phyloP scores from a whole-genome alignment of 37 sponge, comb jelly and placozoan genomes.

The Crambe crambe region DNA sequence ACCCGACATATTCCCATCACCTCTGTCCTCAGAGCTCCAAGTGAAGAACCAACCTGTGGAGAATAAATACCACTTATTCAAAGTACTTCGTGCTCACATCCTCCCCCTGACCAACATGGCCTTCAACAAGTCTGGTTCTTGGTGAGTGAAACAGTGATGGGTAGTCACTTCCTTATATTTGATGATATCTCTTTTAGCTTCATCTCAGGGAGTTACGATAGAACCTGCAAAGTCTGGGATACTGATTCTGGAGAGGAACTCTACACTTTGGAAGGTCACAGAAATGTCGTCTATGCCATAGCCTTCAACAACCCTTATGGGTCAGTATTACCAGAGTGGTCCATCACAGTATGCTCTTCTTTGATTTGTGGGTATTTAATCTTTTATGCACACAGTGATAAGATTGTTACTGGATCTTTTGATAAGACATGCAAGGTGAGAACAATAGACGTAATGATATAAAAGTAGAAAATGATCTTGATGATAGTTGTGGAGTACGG shows the following conservation, averaged over 20 bases:
- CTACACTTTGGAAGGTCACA: conserved; percentile 94
- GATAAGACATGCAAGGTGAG: conserved; percentile 91
- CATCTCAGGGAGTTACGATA: conserved; percentile 96
- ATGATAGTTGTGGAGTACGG: conserved; percentile 85
- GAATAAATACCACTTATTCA: conserved; percentile 76
- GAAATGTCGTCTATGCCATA: conserved; percentile 96
- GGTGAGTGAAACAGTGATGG: conserved; percentile 36
- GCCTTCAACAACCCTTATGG: conserved; percentile 99
- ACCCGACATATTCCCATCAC: not conserved
- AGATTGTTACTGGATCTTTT: conserved; percentile 98
- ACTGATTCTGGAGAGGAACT: conserved; percentile 86
- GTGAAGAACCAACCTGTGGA: conserved; percentile 46
- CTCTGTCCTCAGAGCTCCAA: conserved; percentile 64
- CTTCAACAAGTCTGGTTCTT: conserved; percentile 95
- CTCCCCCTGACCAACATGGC: conserved; percentile 95
- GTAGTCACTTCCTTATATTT: too few relatives aligned
- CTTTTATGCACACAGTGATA: conserved; percentile 68
- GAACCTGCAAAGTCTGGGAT: conserved; percentile 99
- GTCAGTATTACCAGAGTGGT: conserved; percentile 36
- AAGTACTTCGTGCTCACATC: conserved; percentile 88
- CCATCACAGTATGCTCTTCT: not conserved
- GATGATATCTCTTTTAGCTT: too few relatives aligned
- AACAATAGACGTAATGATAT: not conserved
- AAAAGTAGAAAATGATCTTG: not conserved
- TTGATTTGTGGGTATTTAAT: not conserved